Evolutionary conservation across 2,113 vertebrate species (phyloP), one percentile per base, ranked within the genome.

Genomic region (Agelaius phoeniceus): DNA sequence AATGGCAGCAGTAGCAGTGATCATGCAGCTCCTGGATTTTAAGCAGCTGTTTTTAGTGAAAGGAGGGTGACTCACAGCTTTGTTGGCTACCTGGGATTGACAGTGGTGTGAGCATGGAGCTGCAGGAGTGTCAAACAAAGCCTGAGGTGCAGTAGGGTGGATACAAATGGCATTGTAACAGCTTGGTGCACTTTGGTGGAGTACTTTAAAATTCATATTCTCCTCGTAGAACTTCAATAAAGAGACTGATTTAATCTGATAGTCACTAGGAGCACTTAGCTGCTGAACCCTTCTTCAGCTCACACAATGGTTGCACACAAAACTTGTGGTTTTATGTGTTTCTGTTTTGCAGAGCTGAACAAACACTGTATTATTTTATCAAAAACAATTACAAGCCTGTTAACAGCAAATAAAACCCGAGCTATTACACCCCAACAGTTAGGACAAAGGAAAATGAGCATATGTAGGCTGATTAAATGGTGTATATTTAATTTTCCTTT

Each of bases 291-390:
- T 31, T 69, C 73, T 83, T 30, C 9, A 14, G 81, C 61, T 75
- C 43, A n/a, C 23, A 24, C 61, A 75, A 63, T 74, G 58, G 83
- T 48, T 61, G 30, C 61, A 23, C 43, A 24, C 10, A 4, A 35
- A 88, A 69, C 63, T 90, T 55, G 35, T 61, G 8, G 65, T 89
- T 95, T 90, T 52, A 63, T 80, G 24, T 27, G 4, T 77, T 89
- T 93, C 75, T 93, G 7, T 71, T 84, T 93, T 66, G 31, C 62
- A 89, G 86, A 77, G 48, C 63, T 65, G 67, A 93, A 71, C 76
- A 90, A 96, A 86, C 92, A 72, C 62, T 75, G 61, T 43, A 27
- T 90, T 88, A 84, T 96, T 95, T 96, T 84, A 90, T 94, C 75
- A 58, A 52, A 93, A 95, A 81, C 93, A 91, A 82, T 94, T 93